Evolutionary conservation across 2,888 invertebrate species (phyloP), one percentile per base, ranked within the genome.

Genomic region (Athalia cordata): DNA sequence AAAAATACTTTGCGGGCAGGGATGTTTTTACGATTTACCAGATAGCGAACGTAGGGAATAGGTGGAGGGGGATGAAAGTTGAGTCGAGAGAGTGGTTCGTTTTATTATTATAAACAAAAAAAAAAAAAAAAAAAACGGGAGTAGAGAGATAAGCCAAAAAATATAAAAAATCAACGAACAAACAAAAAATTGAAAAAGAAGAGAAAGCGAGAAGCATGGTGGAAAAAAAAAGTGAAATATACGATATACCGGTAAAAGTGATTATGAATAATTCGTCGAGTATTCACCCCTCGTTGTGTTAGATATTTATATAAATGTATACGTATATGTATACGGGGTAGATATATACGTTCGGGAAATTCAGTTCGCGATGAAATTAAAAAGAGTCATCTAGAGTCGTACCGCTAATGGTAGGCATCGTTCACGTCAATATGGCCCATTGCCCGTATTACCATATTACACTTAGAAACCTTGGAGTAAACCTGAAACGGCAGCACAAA

Each of bases 381-480:
- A 90, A 90, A 89, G 88, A 88, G 88, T 89, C 88, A 86, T 87
- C 85, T 87, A 81, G 79, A 67, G 79, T 66, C 78, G 74, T 83
- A 85, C 81, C 84, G 85, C 87, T 89, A 90, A 90, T 89, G 88
- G 89, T 86, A 82, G 83, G 87, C 89, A 90, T 89, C 89, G 89
- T 89, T 90, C 90, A 90, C 89, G 89, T 90, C 90, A 90, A 90
- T 89, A 90, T 89, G 89, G 89, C 83, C 89, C 89, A 90, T 89
- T 90, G 89, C 89, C 85, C 86, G 87, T 88, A 90, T 90, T 90
- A 90, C 89, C 89, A 90, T 90, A 90, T 87, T 89, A 88, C 86
- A 85, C 83, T 86, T 85, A 84, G 84, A 82, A 85, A 83, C 82
- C 49, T 72, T 64, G 9, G 5, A n/a, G 15, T n/a, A n/a, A 29